These are phyloP conservation scores for Oligia fasciuncula DNA, from an alignment of 2,888 invertebrate genomes.

Conservation along the genomic window DNA sequence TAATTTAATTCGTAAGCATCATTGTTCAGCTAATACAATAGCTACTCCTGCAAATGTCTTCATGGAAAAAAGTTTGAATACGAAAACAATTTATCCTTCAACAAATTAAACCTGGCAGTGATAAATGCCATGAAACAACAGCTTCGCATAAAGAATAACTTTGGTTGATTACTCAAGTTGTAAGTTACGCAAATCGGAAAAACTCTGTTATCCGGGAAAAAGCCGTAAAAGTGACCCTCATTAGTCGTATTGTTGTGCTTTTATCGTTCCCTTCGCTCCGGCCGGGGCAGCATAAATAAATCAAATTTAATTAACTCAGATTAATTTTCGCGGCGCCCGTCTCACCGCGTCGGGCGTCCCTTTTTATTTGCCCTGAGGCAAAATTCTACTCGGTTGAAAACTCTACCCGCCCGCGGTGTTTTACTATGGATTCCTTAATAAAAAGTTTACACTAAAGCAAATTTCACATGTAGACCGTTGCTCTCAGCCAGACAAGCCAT, in stretches of 20 bases:
- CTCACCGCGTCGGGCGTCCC: slow-evolving; percentile 78
- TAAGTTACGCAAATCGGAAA: slow-evolving; percentile 84
- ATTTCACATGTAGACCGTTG: slow-evolving; percentile 81
- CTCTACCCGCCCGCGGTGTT: slow-evolving; percentile 74
- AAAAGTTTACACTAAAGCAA: slow-evolving; percentile 87
- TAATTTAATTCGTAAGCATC: slow-evolving; percentile 13
- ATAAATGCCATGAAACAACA: slow-evolving; percentile 60
- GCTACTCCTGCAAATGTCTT: slow-evolving; percentile 18
- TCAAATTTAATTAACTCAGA: slow-evolving; percentile 90
- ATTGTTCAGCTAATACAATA: slow-evolving; percentile 31
- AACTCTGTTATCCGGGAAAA: slow-evolving; percentile 84
- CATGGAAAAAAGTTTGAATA: slow-evolving; percentile 37
- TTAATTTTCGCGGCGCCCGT: slow-evolving; percentile 88
- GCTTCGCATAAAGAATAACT: slow-evolving; percentile 74
- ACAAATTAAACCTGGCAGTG: slow-evolving; percentile 55
- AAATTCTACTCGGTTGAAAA: slow-evolving; percentile 80
- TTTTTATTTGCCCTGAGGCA: slow-evolving; percentile 86
- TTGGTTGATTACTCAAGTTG: slow-evolving; percentile 74
- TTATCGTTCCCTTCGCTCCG: slow-evolving; percentile 81
- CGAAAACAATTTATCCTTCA: slow-evolving; percentile 42
- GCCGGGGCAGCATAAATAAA: slow-evolving; percentile 87
- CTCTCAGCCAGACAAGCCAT: slow-evolving; percentile 76
- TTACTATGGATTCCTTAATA: slow-evolving; percentile 88
- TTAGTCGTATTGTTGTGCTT: slow-evolving; percentile 88
- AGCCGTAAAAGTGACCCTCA: slow-evolving; percentile 88